These are phyloP conservation scores for Neotoxoptera formosana DNA, from an alignment of 1,140 invertebrate species.

Conservation along the genomic window DNA sequence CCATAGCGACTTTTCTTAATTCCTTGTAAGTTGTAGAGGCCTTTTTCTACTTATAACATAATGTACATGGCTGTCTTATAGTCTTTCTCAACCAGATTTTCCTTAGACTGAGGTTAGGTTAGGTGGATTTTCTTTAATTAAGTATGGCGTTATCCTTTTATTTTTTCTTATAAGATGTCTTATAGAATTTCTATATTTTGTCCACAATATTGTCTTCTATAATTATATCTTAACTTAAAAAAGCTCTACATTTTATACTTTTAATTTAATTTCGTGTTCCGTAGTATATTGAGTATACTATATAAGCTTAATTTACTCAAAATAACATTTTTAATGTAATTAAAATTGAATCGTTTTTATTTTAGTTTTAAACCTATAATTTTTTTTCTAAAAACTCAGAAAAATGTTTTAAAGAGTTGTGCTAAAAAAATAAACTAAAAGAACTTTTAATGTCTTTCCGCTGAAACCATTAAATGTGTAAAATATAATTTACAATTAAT, in stretches of 20 bases:
- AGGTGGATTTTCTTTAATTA: no score
- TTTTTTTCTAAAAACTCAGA: neutral
- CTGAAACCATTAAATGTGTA: neutral
- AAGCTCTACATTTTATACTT: no score
- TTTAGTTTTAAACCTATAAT: neutral
- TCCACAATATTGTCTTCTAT: no score
- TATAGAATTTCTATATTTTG: no score
- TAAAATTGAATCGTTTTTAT: neutral
- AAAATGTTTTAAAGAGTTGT: neutral
- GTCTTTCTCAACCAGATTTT: neutral
- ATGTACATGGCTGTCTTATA: no score
- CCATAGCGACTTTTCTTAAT: no score
- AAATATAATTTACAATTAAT: neutral
- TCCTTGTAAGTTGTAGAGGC: neutral
- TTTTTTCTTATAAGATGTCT: no score
- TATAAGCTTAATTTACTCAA: no score
- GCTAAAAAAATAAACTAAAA: neutral
- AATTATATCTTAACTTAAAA: no score
- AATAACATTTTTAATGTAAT: neutral
- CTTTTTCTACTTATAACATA: neutral
- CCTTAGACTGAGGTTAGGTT: no score
- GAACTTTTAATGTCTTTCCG: neutral
- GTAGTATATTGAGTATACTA: no score
- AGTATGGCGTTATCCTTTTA: no score
- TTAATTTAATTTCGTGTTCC: neutral